Evolutionary conservation across 2,113 vertebrate species (phyloP).

Genomic region (Charina bottae): DNA sequence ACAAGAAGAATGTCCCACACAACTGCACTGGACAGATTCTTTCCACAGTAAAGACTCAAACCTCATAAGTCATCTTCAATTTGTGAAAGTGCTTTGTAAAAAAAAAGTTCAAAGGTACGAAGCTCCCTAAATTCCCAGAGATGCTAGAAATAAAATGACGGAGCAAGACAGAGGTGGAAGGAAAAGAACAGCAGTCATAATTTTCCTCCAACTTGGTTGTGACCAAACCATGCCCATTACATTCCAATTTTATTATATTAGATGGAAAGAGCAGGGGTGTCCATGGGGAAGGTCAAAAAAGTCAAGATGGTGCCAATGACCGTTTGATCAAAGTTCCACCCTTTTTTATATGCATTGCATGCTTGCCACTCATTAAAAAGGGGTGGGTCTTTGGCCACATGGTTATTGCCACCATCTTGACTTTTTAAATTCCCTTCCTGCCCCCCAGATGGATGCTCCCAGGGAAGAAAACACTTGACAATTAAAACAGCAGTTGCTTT

Average conservation of each 20-base stretch:
- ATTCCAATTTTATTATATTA: not conserved
- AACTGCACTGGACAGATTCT: conserved; percentile 42
- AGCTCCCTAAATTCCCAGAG: conserved; percentile 54
- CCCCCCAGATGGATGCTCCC: too few relatives aligned
- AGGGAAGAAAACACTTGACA: too few relatives aligned
- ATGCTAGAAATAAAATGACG: conserved; percentile 50
- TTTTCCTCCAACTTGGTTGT: conserved; percentile 42
- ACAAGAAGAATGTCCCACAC: conserved; percentile 41
- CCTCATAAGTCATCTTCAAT: conserved; percentile 59
- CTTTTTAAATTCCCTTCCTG: too few relatives aligned
- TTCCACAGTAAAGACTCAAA: conserved; percentile 39
- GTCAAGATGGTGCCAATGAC: too few relatives aligned
- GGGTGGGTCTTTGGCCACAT: too few relatives aligned
- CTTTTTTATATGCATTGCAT: too few relatives aligned
- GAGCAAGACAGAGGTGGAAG: conserved; percentile 26
- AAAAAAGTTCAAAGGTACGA: conserved; percentile 48
- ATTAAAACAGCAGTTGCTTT: not conserved
- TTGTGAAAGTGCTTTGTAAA: conserved; percentile 50
- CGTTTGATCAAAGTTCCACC: too few relatives aligned
- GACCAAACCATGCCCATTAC: conserved; percentile 42
- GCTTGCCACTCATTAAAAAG: too few relatives aligned
- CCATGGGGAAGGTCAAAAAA: too few relatives aligned
- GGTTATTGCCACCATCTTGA: too few relatives aligned
- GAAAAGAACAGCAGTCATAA: conserved; percentile 24
- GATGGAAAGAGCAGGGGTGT: not conserved